A percentile compares a stretch with the other conserved stretches of the same genome.
Conservation (phyloP, 2,888 invertebrate genomes). For the Drosophila helvetica region DNA sequence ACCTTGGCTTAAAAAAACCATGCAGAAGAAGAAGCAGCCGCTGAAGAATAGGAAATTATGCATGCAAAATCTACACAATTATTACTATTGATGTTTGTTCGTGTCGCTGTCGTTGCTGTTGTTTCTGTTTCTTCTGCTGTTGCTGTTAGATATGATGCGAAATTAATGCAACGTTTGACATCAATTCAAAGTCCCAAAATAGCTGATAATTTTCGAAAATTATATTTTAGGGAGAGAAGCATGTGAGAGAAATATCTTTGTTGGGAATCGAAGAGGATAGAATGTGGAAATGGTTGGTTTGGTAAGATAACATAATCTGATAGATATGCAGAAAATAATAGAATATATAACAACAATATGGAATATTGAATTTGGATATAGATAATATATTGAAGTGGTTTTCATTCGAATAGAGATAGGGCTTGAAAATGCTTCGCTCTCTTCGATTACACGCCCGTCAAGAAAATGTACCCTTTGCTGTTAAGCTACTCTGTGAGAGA, state of each 20-base stretch:
- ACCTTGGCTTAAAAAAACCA: constrained; percentile 41
- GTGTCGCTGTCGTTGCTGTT: constrained; percentile 24
- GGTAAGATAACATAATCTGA: too few species aligned
- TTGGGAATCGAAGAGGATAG: constrained; percentile 4
- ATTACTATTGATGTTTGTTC: constrained; percentile 37
- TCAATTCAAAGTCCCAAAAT: constrained; percentile 49
- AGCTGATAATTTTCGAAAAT: constrained; percentile 9
- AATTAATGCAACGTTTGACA: constrained; percentile 78
- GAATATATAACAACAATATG: too few species aligned
- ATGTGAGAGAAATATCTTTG: background rate
- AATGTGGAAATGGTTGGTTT: background rate
- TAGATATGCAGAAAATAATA: too few species aligned
- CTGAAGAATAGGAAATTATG: constrained; percentile 63
- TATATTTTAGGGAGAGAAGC: constrained; percentile 9
- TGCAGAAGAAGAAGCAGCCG: constrained; percentile 22
- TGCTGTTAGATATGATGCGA: constrained; percentile 57
- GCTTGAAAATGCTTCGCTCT: too few species aligned
- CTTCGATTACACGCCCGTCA: too few species aligned
- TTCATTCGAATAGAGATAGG: too few species aligned
- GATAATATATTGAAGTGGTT: too few species aligned
- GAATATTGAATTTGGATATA: too few species aligned
- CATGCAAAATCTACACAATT: constrained; percentile 58
- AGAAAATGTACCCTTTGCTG: too few species aligned
- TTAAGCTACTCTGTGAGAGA: background rate
- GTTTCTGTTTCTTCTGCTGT: constrained; percentile 36